Evolutionary conservation across 2,888 invertebrate species (phyloP).

Genomic region (Perizoma flavofasciatum): DNA sequence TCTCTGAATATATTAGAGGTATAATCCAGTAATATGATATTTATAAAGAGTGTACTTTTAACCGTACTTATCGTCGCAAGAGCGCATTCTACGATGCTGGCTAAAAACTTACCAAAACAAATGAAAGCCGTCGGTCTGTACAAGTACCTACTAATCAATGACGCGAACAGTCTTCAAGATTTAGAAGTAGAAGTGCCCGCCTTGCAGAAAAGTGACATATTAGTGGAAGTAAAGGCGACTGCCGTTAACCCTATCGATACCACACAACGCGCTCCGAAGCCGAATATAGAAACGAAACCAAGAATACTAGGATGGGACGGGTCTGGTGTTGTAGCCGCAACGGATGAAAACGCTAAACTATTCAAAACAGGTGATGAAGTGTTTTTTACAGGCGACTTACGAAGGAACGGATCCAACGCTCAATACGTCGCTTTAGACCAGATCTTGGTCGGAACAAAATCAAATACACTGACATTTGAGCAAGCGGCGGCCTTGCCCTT

Average conservation of each 20-base stretch:
- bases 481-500: slow-evolving; percentile 76
- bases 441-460: slow-evolving; percentile 50
- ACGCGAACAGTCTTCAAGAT: slow-evolving; percentile 65
- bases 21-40: slow-evolving; percentile 18
- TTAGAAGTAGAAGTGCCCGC: slow-evolving; percentile 63
- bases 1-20: no score
- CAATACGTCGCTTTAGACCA: slow-evolving; percentile 68
- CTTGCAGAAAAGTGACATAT: slow-evolving; percentile 56
- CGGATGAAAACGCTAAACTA: slow-evolving; percentile 54
- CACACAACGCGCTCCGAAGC: slow-evolving; percentile 67
- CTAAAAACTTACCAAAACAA: slow-evolving; percentile 58
- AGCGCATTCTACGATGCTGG: slow-evolving; percentile 33
- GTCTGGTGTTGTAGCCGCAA: slow-evolving; percentile 64
- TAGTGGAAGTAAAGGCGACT: slow-evolving; percentile 71
- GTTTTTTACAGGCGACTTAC: slow-evolving; percentile 65
- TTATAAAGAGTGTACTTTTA: slow-evolving; percentile 23
- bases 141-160: slow-evolving; percentile 70
- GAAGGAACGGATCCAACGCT: slow-evolving; percentile 68
- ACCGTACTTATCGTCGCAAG: slow-evolving; percentile 20
- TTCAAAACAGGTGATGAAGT: slow-evolving; percentile 72
- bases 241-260: slow-evolving; percentile 73
- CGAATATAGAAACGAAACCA: slow-evolving; percentile 56
- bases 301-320: slow-evolving; percentile 74
- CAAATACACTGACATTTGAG: slow-evolving; percentile 66
- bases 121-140: slow-evolving; percentile 75